Conservation (phyloP, 2,113 vertebrate genomes). For the Chlorodrepanis virens region DNA sequence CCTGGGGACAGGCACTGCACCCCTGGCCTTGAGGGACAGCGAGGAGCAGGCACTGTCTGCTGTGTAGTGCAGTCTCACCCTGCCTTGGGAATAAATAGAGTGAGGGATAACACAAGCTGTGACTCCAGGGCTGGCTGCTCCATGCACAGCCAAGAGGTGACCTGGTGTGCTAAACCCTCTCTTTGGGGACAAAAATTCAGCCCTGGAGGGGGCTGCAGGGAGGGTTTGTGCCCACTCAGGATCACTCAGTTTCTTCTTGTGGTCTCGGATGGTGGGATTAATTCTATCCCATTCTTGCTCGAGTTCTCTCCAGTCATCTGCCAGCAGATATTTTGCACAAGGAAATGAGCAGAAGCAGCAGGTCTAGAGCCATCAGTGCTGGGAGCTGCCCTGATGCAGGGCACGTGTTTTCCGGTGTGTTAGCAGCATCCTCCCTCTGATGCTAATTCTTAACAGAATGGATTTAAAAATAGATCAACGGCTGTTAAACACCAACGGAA, state of each 20-base stretch:
- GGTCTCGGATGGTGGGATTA: fast-evolving
- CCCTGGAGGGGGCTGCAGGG: background rate
- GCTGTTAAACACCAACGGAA: background rate
- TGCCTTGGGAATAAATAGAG: background rate
- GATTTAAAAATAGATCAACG: slow-evolving; percentile 37
- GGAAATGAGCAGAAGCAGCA: background rate
- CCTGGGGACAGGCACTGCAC: background rate
- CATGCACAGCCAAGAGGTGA: fast-evolving
- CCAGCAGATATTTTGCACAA: too few relatives aligned
- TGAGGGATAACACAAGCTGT: background rate
- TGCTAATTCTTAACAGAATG: slow-evolving; percentile 32
- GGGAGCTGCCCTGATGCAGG: background rate
- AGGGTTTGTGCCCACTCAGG: background rate
- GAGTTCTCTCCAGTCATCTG: background rate
- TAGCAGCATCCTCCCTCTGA: background rate
- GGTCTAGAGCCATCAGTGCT: background rate
- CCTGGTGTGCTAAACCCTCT: background rate
- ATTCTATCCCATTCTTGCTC: background rate
- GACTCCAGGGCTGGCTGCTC: background rate
- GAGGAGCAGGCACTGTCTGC: background rate
- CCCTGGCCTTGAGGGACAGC: fast-evolving
- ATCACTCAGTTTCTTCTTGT: background rate
- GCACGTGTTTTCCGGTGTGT: slow-evolving; percentile 25
- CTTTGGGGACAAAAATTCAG: background rate
- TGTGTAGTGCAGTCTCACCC: background rate